Evolutionary conservation across 2,113 vertebrate genomes (phyloP).

Genomic region (Mirounga angustirostris): DNA sequence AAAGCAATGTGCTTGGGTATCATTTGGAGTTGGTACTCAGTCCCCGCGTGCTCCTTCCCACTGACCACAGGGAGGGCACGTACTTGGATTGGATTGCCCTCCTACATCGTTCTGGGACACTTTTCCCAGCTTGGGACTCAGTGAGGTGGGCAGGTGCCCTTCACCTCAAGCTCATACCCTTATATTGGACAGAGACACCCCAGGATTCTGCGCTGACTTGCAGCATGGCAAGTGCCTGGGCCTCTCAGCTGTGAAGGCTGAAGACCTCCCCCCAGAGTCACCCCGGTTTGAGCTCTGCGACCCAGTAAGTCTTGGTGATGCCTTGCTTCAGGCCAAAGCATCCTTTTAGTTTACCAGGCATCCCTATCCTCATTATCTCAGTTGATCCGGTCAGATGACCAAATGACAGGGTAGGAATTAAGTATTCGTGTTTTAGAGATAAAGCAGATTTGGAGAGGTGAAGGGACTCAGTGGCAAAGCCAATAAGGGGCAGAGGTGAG

Average conservation of each 20-base stretch:
- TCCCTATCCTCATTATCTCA: neutral
- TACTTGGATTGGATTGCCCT: neutral
- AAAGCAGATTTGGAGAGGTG: neutral
- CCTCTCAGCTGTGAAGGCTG: neutral
- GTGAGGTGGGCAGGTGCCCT: neutral
- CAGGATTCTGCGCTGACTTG: neutral
- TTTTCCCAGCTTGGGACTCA: neutral
- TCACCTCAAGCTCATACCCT: neutral
- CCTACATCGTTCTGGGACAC: neutral
- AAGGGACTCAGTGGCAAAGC: conserved; percentile 21
- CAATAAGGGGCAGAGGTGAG: conserved; percentile 2
- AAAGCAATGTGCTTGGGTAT: neutral
- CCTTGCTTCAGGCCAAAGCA: neutral
- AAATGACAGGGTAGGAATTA: conserved; percentile 1
- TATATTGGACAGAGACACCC: neutral
- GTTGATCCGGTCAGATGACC: conserved; percentile 5
- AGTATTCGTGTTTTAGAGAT: neutral
- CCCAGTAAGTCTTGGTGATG: neutral
- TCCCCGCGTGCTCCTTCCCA: neutral
- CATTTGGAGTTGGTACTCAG: neutral
- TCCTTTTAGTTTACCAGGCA: neutral
- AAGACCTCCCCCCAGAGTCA: neutral
- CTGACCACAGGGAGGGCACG: neutral
- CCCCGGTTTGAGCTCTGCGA: neutral
- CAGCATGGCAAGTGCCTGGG: neutral